Evolutionary conservation across 2,797 vertebrate species (phyloP).

Genomic region (Crocodylus rhombifer): DNA sequence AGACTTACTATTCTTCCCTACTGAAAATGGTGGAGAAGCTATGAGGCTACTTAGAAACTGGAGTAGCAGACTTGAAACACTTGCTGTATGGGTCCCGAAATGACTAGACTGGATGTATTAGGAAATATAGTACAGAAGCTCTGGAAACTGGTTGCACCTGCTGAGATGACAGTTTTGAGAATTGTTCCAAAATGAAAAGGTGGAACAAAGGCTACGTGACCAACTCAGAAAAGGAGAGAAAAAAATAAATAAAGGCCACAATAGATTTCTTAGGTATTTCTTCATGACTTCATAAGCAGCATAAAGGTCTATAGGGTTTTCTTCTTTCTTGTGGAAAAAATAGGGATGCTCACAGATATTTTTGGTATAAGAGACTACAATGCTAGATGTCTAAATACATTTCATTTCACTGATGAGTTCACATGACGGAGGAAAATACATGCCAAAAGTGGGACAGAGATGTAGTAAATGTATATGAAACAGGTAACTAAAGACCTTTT

Average conservation of each 20-base stretch:
- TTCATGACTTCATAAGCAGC: background rate
- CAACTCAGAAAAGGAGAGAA: background rate
- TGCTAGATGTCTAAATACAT: background rate
- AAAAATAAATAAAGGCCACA: background rate
- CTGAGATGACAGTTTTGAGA: background rate
- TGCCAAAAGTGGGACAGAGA: background rate
- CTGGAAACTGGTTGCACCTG: background rate
- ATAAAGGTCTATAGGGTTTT: background rate
- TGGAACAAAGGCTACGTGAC: background rate
- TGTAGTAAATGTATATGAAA: background rate
- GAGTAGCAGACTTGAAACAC: background rate
- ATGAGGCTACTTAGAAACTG: background rate
- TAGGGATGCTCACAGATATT: background rate
- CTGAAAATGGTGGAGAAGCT: background rate
- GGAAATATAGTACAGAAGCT: background rate
- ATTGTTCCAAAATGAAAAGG: background rate
- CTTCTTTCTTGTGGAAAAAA: background rate
- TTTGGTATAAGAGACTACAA: background rate
- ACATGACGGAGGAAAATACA: fast-evolving
- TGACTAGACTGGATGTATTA: background rate
- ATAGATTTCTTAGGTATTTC: background rate
- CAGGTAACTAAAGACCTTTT: background rate
- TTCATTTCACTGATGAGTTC: background rate
- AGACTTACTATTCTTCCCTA: background rate
- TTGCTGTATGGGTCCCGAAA: background rate